A percentile compares a stretch with the other conserved stretches of the same genome.
Conservation (phyloP, 2,888 invertebrate genomes). For the Netelia virgata region DNA sequence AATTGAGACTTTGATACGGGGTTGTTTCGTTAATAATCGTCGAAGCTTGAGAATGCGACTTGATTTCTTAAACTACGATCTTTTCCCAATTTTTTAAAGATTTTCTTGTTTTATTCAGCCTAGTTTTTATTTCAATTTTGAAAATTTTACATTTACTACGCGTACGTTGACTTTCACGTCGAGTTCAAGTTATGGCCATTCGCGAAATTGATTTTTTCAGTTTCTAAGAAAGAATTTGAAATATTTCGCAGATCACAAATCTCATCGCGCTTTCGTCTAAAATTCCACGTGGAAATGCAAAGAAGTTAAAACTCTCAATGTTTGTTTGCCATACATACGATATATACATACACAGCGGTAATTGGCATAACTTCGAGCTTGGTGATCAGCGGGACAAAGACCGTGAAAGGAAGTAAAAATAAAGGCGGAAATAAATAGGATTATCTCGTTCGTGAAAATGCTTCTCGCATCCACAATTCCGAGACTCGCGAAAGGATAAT, state of each 20-base stretch:
- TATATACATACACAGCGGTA: neutral
- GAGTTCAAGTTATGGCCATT: too few species aligned
- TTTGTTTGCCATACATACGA: too few species aligned
- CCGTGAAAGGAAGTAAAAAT: conserved; percentile 16
- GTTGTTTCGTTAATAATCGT: neutral
- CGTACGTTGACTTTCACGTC: too few species aligned
- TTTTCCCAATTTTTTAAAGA: neutral
- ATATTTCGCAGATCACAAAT: too few species aligned
- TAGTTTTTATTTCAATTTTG: too few species aligned
- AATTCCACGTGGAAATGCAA: too few species aligned
- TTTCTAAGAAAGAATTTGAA: too few species aligned
- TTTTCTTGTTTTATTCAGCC: neutral
- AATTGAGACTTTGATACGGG: neutral
- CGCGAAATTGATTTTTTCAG: too few species aligned
- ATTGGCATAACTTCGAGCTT: neutral
- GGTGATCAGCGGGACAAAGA: conserved; percentile 13
- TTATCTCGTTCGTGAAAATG: conserved; percentile 47
- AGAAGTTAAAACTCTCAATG: too few species aligned
- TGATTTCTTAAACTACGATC: neutral
- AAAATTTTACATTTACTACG: too few species aligned
- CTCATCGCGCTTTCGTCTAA: too few species aligned
- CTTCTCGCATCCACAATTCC: neutral
- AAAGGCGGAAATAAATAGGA: conserved; percentile 54
- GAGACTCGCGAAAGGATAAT: conserved; percentile 48
- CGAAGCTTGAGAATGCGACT: neutral